Evolutionary conservation across 2,797 vertebrate genomes (phyloP).

Genomic region (Psittacula echo): DNA sequence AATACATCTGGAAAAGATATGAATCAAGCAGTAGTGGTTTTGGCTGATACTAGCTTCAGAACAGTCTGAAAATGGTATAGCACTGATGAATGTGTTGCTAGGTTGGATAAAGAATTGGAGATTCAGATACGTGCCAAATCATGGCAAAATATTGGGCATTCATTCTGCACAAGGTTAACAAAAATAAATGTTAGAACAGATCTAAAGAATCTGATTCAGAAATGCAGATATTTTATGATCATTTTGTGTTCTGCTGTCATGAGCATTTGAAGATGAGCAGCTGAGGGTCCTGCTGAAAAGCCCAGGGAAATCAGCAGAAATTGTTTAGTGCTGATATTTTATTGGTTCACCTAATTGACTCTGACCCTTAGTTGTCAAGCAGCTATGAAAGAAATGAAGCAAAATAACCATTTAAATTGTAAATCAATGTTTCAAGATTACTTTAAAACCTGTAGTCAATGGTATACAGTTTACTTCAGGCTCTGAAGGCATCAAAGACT

Average conservation of each 20-base stretch:
- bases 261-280: neutral
- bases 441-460: neutral
- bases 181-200: neutral
- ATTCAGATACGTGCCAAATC: neutral
- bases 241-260: neutral
- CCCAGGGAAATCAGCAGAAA: neutral
- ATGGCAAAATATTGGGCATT: neutral
- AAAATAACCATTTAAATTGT: conserved; percentile 14
- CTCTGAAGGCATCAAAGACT: neutral
- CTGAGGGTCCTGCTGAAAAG: neutral
- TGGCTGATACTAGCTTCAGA: neutral
- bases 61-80: neutral
- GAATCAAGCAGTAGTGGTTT: neutral
- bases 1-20: neutral
- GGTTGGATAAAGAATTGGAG: neutral
- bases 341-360: neutral
- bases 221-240: neutral
- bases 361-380: neutral
- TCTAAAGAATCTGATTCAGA: neutral
- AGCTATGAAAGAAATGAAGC: conserved; percentile 4
- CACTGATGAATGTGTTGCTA: neutral
- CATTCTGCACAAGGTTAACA: neutral
- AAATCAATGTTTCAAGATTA: conserved; percentile 14
- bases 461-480: neutral
- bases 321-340: neutral